Conservation (phyloP, 2,113 vertebrate species). For the Dipodomys ordii region DNA sequence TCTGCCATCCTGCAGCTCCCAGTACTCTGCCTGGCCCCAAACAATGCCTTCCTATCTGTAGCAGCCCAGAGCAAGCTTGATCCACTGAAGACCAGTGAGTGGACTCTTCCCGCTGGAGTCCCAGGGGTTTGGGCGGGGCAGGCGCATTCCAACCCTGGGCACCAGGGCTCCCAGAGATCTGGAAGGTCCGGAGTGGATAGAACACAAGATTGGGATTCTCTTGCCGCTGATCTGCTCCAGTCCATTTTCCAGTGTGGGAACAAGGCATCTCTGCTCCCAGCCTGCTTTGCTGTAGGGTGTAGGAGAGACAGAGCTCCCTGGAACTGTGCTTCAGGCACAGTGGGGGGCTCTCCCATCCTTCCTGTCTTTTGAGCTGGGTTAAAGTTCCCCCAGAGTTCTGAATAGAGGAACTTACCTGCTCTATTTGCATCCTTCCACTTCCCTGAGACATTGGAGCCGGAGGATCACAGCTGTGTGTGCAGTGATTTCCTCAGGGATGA, state of each 20-base stretch:
- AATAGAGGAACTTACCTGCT: background rate
- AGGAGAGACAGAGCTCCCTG: background rate
- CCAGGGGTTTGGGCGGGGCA: constrained; percentile 78
- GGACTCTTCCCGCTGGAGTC: background rate
- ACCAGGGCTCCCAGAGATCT: background rate
- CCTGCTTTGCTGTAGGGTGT: background rate
- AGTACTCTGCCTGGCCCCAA: background rate
- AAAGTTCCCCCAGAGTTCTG: background rate
- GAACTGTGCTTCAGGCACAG: background rate
- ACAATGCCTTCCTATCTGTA: background rate
- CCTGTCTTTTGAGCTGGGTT: background rate
- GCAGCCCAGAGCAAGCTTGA: background rate
- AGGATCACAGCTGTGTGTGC: background rate
- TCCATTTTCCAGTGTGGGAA: background rate
- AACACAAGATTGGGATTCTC: constrained; percentile 46
- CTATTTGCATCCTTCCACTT: background rate
- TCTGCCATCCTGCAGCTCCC: background rate
- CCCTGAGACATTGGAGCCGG: background rate
- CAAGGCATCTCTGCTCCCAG: background rate
- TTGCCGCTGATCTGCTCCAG: background rate
- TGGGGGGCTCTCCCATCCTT: background rate
- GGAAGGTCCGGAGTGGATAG: constrained; percentile 63
- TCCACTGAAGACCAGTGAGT: background rate
- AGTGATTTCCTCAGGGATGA: background rate
- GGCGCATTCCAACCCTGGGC: constrained; percentile 70